Conservation (phyloP, 1,140 invertebrate species). For the Sitodiplosis mosellana region DNA sequence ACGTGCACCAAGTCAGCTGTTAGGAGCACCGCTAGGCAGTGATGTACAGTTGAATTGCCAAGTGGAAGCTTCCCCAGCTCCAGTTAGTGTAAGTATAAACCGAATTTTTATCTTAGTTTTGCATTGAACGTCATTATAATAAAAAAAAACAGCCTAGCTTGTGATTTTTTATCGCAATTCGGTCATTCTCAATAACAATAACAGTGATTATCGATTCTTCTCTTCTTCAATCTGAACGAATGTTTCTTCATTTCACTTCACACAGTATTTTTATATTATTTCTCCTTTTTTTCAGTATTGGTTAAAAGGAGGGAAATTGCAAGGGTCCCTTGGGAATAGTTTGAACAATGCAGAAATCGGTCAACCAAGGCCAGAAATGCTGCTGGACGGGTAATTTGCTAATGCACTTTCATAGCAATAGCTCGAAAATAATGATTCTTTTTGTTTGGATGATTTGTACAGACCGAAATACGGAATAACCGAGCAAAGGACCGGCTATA, state of each 20-base stretch:
- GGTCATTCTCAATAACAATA: too few relatives aligned
- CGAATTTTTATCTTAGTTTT: too few relatives aligned
- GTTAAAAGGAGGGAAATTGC: slow-evolving; percentile 46
- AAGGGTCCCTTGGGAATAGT: slow-evolving; percentile 8
- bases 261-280: too few relatives aligned
- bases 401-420: slow-evolving; percentile 3
- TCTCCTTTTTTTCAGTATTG: too few relatives aligned
- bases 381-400: slow-evolving; percentile 47
- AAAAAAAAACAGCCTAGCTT: too few relatives aligned
- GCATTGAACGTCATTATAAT: too few relatives aligned
- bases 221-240: too few relatives aligned
- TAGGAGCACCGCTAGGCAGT: slow-evolving; percentile 60
- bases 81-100: slow-evolving; percentile 40
- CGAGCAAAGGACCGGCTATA: slow-evolving; percentile 60
- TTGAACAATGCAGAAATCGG: slow-evolving; percentile 18
- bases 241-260: too few relatives aligned
- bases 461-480: slow-evolving; percentile 67
- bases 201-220: too few relatives aligned
- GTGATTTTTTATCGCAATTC: too few relatives aligned
- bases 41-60: slow-evolving; percentile 64
- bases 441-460: slow-evolving; percentile 16
- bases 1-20: slow-evolving; percentile 61
- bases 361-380: slow-evolving; percentile 39
- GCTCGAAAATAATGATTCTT: background rate
- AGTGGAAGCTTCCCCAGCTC: slow-evolving; percentile 66